Base-by-base conservation (phyloP, 64 coral and sea anemone species). In the Montipora cactus region DNA sequence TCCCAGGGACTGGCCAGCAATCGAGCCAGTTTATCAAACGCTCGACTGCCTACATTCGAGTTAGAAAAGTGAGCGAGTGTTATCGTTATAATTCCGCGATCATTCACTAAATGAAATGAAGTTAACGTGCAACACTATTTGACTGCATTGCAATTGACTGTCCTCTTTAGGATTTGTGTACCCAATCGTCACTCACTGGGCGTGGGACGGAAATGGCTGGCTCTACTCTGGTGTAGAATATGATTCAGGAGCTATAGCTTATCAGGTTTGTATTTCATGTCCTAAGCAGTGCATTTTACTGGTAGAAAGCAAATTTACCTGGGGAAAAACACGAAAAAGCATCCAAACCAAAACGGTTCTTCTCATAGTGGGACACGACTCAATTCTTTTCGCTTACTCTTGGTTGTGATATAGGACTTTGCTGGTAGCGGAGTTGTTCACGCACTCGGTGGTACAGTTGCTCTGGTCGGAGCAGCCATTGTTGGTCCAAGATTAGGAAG, bases 391-490 rank as follows among this genome's bases (percentile, higher is more conserved):
- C 53, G 6, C 11, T 57, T 57, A 57, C n/a, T 57, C 53, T 80
- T 53, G 68, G 14, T 57, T 1, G 13, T 49, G 3, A 52, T 7
- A 12, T 59, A 96, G 95, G 96, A 98, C 77, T 98, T 98, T 91
- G 96, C 96, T 13, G 96, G 96, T 49, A 98, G 96, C 73, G 94
- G 94, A 55, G 94, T 98, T 55, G 96, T 98, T 21, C 96, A 98
- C 22, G 89, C 92, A 0, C 64, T 98, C 28, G 96, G 96, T 44
- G 96, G 96, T 28, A 76, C 91, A 71, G 84, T 91, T 77, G 96
- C 96, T 61, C 80, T 98, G 14, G 84, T 90, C 12, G 96, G 96
- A 15, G 96, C 96, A 49, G 76, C 78, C 10, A 62, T 93, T 4
- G 67, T 98, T 44, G 96, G 96, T 19, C 85, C 96, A 77, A 86